Conservation (phyloP, 2,113 vertebrate species). For the Phylloscopus trochilus region DNA sequence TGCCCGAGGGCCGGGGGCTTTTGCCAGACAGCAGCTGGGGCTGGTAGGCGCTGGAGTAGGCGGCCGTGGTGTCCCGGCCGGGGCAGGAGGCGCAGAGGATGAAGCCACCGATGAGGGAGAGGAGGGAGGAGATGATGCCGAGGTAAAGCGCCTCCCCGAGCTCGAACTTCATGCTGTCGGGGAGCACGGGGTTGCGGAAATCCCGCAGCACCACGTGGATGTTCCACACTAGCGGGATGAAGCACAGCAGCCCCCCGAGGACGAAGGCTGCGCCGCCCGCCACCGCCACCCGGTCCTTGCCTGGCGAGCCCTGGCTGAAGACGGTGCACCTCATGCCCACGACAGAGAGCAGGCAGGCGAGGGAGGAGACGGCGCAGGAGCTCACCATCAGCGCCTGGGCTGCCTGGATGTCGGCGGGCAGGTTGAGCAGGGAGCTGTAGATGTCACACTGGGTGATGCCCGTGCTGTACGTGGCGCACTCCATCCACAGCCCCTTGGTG, state of each 20-base stretch:
- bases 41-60: slow-evolving; percentile 53
- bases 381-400: slow-evolving; percentile 94
- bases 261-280: slow-evolving; percentile 77
- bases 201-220: slow-evolving; percentile 88
- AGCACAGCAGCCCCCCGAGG: slow-evolving; percentile 83
- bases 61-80: neutral
- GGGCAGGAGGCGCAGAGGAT: slow-evolving; percentile 87
- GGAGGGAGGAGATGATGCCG: slow-evolving; percentile 84
- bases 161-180: slow-evolving; percentile 87
- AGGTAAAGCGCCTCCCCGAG: slow-evolving; percentile 90
- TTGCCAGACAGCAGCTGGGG: slow-evolving; percentile 52
- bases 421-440: slow-evolving; percentile 91
- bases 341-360: slow-evolving; percentile 76
- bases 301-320: slow-evolving; percentile 77
- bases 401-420: slow-evolving; percentile 84
- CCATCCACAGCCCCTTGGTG: slow-evolving; percentile 96
- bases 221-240: slow-evolving; percentile 91
- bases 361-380: slow-evolving; percentile 82
- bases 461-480: slow-evolving; percentile 92
- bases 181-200: slow-evolving; percentile 84
- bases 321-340: slow-evolving; percentile 94
- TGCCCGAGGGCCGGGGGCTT: slow-evolving; percentile 28
- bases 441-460: slow-evolving; percentile 95
- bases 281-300: slow-evolving; percentile 84
- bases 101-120: slow-evolving; percentile 84